Conservation (phyloP, 2,888 invertebrate genomes). For the Galeruca laticollis region DNA sequence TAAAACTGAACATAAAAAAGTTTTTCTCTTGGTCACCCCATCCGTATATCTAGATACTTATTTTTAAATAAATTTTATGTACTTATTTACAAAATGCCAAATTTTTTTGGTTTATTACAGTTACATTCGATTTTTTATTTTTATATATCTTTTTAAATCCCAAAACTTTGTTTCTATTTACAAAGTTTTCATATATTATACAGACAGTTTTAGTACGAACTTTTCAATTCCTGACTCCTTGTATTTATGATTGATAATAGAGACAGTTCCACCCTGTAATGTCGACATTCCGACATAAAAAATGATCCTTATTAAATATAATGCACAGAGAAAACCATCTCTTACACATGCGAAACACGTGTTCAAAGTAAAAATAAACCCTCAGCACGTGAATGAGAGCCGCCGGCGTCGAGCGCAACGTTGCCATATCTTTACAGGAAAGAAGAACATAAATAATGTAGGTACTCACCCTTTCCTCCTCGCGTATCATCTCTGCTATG, state of each 20-base stretch:
- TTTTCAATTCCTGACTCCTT: too few relatives aligned
- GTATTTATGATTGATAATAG: neutral
- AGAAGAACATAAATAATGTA: neutral
- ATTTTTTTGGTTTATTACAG: too few relatives aligned
- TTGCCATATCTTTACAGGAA: constrained; percentile 34
- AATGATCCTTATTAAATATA: neutral
- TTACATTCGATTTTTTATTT: too few relatives aligned
- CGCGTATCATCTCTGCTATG: constrained; percentile 96
- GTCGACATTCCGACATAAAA: neutral
- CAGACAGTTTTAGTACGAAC: too few relatives aligned
- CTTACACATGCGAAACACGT: constrained; percentile 51
- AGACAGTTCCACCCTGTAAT: neutral
- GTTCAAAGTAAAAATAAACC: constrained; percentile 51
- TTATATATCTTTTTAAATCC: too few relatives aligned
- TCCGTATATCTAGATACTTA: too few relatives aligned
- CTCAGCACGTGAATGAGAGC: constrained; percentile 42
- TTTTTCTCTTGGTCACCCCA: too few relatives aligned
- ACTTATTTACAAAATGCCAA: too few relatives aligned
- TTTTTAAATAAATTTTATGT: too few relatives aligned
- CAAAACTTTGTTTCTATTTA: too few relatives aligned
- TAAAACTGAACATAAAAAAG: too few relatives aligned
- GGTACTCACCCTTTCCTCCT: constrained; percentile 93
- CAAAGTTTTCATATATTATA: too few relatives aligned
- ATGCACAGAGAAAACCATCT: constrained; percentile 13
- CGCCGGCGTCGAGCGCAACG: constrained; percentile 37